A percentile compares a stretch with the other conserved stretches of the same genome.
Conservation (phyloP, 2,113 vertebrate species). For the Machaerirhynchus nigripectus region DNA sequence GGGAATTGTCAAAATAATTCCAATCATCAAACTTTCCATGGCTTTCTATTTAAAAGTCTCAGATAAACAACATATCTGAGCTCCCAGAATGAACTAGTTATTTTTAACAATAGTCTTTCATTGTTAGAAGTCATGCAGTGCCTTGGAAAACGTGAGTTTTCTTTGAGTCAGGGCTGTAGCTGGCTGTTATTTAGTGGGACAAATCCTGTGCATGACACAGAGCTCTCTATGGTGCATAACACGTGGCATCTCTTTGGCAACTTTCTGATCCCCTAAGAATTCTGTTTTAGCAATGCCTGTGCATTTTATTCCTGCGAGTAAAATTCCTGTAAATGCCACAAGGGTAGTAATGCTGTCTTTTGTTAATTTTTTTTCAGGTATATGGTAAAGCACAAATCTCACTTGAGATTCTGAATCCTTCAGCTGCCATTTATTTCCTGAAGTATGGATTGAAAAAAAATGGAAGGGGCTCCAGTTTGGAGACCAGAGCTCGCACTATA, state of each 20-base stretch:
- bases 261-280: background rate
- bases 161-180: background rate
- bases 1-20: background rate
- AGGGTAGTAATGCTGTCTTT: background rate
- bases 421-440: slow-evolving; percentile 68
- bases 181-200: background rate
- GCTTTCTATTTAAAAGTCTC: background rate
- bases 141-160: background rate
- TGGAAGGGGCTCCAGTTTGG: slow-evolving; percentile 60
- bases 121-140: background rate
- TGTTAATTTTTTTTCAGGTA: slow-evolving; percentile 78
- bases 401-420: slow-evolving; percentile 91
- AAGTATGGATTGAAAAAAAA: slow-evolving; percentile 69
- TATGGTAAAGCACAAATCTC: slow-evolving; percentile 99
- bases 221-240: background rate
- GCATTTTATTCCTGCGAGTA: background rate
- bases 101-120: background rate
- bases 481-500: slow-evolving; percentile 67
- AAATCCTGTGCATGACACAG: background rate
- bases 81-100: background rate
- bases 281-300: background rate
- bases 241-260: background rate
- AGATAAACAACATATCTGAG: background rate
- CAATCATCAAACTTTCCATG: background rate
- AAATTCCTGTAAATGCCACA: background rate